Evolutionary conservation across 2,113 vertebrate genomes (phyloP).

Genomic region (Actenoides lindsayi): DNA sequence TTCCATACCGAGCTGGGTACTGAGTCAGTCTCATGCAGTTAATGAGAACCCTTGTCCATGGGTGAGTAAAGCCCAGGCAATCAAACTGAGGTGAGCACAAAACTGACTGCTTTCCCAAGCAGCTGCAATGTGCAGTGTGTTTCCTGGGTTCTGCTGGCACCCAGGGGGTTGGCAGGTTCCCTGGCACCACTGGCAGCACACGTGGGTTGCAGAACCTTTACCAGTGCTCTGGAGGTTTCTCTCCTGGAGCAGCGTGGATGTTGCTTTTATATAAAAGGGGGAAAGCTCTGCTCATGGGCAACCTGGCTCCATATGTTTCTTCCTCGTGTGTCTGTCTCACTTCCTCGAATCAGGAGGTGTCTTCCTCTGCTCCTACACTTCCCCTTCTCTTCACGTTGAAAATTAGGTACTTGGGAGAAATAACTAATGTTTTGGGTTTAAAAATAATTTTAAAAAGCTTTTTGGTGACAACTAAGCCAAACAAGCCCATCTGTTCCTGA

Average conservation of each 20-base stretch:
- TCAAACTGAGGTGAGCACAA: not conserved
- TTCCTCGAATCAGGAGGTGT: not conserved
- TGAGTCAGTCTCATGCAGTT: not conserved
- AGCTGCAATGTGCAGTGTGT: too few relatives aligned
- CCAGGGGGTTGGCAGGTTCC: not conserved
- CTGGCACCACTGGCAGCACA: not conserved
- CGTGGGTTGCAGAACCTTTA: not conserved
- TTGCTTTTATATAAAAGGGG: not conserved
- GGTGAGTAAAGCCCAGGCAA: not conserved
- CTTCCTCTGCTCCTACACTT: not conserved
- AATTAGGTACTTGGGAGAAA: not conserved
- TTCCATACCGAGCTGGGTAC: not conserved
- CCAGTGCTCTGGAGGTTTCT: not conserved
- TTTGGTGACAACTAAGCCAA: conserved; percentile 12
- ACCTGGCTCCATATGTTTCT: not conserved
- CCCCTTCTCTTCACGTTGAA: not conserved
- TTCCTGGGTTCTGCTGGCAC: too few relatives aligned
- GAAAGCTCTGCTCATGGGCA: not conserved
- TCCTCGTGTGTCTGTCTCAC: not conserved
- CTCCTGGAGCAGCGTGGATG: not conserved
- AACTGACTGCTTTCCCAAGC: rapidly evolving
- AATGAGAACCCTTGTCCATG: not conserved
- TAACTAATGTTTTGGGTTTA: not conserved
- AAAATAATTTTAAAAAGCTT: not conserved
- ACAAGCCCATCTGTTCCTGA: conserved; percentile 36